phyloP scores from a whole-genome alignment of 2,888 invertebrate species.

The Amblyjoppa fuscipennis region DNA sequence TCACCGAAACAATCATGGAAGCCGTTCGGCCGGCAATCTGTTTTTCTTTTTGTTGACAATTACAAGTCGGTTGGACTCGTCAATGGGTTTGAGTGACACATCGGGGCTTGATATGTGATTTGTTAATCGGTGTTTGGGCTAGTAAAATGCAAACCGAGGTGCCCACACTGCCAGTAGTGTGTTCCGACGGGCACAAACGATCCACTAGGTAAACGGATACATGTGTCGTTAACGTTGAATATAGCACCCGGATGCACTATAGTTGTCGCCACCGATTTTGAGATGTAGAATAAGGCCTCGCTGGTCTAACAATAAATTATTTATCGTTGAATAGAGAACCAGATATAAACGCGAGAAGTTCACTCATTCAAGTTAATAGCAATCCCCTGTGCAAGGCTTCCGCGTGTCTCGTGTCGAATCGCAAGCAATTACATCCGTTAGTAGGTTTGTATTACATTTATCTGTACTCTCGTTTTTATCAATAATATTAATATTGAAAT shows the following conservation, averaged over 20 bases:
- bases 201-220: constrained; percentile 78
- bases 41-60: constrained; percentile 67
- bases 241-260: not conserved
- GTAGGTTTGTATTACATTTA: constrained; percentile 76
- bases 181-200: constrained; percentile 77
- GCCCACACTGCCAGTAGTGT: constrained; percentile 81
- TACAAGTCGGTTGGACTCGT: constrained; percentile 17
- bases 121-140: constrained; percentile 55
- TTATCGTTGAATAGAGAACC: constrained; percentile 71
- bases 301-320: constrained; percentile 26
- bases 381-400: constrained; percentile 73
- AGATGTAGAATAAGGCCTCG: not conserved
- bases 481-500: constrained; percentile 25
- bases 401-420: constrained; percentile 74
- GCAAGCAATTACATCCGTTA: constrained; percentile 78
- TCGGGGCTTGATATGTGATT: constrained; percentile 62
- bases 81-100: constrained; percentile 12
- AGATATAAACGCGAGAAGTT: constrained; percentile 73
- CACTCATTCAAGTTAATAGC: constrained; percentile 73
- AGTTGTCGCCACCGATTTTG: not conserved
- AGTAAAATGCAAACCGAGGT: constrained; percentile 83
- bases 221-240: constrained; percentile 22
- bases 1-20: constrained; percentile 80
- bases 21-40: constrained; percentile 73
- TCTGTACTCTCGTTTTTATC: not conserved